Percentiles rank a stretch among this genome's conserved stretches.
Conservation (phyloP, 2,888 invertebrate species). For the Archips xylosteana region DNA sequence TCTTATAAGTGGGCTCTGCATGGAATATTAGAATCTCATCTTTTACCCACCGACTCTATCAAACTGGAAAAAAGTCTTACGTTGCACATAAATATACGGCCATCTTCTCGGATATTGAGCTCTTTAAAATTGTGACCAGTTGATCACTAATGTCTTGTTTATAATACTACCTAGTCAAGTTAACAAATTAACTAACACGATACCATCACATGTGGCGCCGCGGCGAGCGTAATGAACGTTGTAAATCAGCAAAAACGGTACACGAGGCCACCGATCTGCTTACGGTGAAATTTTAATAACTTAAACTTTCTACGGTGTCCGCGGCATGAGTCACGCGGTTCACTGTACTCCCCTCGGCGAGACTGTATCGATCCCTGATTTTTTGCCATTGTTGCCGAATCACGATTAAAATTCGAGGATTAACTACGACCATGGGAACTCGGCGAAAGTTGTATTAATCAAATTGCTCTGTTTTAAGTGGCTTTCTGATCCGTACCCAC, state of each 20-base stretch:
- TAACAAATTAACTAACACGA: conserved; percentile 5
- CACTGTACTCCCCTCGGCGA: conserved; percentile 56
- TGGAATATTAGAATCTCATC: too few relatives aligned
- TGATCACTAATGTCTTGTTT: background rate
- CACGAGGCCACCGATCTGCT: conserved; percentile 65
- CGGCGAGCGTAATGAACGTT: conserved; percentile 36
- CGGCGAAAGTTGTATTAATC: conserved; percentile 29
- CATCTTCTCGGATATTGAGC: too few relatives aligned
- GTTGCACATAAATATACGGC: too few relatives aligned
- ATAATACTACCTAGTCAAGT: background rate
- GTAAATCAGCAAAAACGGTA: conserved; percentile 66
- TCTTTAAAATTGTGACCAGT: background rate
- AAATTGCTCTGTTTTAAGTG: conserved; percentile 17
- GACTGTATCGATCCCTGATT: conserved; percentile 56
- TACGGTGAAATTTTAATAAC: conserved; percentile 83
- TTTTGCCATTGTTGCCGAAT: conserved; percentile 51
- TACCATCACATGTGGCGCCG: conserved; percentile 7
- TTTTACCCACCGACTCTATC: too few relatives aligned
- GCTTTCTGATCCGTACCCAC: conserved; percentile 14
- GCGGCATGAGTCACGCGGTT: conserved; percentile 58
- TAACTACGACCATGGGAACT: conserved; percentile 45
- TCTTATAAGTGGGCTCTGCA: background rate
- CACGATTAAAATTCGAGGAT: conserved; percentile 37
- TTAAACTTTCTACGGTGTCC: conserved; percentile 75
- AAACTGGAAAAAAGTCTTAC: too few relatives aligned